A percentile compares a stretch with the other conserved stretches of the same genome.
phyloP scores from a whole-genome alignment of 2,797 vertebrate species.

The Ptychobarbus kaznakovi region DNA sequence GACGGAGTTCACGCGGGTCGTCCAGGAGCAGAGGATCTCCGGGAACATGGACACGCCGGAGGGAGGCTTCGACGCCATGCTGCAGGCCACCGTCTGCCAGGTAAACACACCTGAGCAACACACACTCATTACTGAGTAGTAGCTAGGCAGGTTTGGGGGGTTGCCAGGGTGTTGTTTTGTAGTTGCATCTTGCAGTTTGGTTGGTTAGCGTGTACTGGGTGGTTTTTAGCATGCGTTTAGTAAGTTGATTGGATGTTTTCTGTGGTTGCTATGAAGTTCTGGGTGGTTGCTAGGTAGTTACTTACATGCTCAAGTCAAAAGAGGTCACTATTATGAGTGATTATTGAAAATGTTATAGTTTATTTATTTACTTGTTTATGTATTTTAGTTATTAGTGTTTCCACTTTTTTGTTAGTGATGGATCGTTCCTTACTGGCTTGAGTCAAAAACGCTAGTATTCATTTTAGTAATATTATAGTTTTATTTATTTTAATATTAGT shows the following conservation, averaged over 20 bases:
- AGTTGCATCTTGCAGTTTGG: too few species aligned
- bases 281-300: neutral
- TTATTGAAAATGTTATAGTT: neutral
- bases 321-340: neutral
- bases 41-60: slow-evolving; percentile 98
- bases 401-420: neutral
- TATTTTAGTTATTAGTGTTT: neutral
- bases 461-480: too few species aligned
- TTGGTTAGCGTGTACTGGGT: too few species aligned
- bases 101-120: slow-evolving; percentile 66
- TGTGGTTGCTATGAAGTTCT: neutral
- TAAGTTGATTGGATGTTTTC: neutral
- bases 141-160: too few species aligned
- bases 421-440: too few species aligned
- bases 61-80: slow-evolving; percentile 95
- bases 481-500: neutral
- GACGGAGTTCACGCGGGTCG: slow-evolving; percentile 90
- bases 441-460: too few species aligned
- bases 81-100: slow-evolving; percentile 95
- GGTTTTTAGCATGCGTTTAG: too few species aligned
- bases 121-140: too few species aligned
- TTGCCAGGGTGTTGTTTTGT: too few species aligned
- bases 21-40: slow-evolving; percentile 93
- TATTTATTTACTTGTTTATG: neutral
- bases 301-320: neutral